Base-by-base conservation (phyloP, 2,888 invertebrate species). In the Pinctada fucata region DNA sequence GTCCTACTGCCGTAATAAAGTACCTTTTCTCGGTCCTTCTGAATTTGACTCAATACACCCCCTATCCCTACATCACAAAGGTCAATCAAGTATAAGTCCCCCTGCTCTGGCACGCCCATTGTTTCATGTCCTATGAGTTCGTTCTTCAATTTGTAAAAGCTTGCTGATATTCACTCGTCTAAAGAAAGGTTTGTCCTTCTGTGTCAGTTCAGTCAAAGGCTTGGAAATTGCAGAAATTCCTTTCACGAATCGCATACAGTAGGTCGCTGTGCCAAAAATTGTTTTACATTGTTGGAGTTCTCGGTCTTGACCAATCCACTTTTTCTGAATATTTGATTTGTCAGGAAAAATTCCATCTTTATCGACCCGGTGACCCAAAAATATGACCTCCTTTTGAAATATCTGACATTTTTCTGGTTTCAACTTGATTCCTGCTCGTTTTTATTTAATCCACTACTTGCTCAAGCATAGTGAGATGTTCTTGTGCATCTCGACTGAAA, bases 81-180 rank as follows among this genome's bases (percentile, higher is more conserved):
- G 80, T 85, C 72, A 76, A 72, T 85, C 83, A 16, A 85, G 51
- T 8, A 79, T 79, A 82, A 84, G 6, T 68, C 70, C 31, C 31
- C 31, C n/a, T 76, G 71, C 3, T 63, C 31, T 4, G 82, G 83
- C 58, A 82, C 82, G 6, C 74, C 79, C 76, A 82, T 79, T 58
- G 82, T 64, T 31, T 79, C 69, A 45, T 83, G 58, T 10, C 77
- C 63, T 10, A 68, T 75, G 31, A 31, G 31, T 31, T 31, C 31
- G 31, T 31, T 31, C 31, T 31, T 31, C 31, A 31, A 31, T 31
- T 31, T 82, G 69, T 3, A 3, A 50, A 65, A 4, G 50, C 75
- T 45, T 69, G 47, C 31, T 82, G 16, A 64, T 79, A 80, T 48
- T 72, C 68, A 8, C 65, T 50, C 51, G 68, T 74, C 84, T 79